phyloP scores from a whole-genome alignment of 1,140 invertebrate genomes.

The Cyclargus thomasi region DNA sequence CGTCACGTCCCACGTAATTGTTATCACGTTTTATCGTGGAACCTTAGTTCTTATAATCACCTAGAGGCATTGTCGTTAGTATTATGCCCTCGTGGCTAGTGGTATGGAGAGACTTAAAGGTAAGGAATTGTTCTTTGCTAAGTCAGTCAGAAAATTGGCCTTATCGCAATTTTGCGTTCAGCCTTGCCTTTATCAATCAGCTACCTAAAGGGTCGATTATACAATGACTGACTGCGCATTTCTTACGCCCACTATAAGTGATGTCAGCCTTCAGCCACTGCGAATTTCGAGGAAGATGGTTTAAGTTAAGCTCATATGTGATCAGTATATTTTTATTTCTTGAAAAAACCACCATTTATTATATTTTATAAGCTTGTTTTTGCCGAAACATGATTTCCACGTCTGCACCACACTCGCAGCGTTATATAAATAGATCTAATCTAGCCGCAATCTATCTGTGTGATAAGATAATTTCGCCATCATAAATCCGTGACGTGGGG shows the following conservation, averaged over 20 bases:
- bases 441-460: background rate
- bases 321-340: too few species aligned
- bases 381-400: too few species aligned
- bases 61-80: background rate
- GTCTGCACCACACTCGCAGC: background rate
- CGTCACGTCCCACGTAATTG: background rate
- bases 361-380: too few species aligned
- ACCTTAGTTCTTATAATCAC: background rate
- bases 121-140: background rate
- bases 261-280: background rate
- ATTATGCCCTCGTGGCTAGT: background rate
- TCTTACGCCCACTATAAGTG: background rate
- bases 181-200: background rate
- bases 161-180: background rate
- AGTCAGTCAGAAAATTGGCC: background rate
- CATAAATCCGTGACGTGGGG: slow-evolving; percentile 20
- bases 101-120: background rate
- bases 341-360: too few species aligned
- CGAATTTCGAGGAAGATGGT: background rate
- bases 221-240: background rate
- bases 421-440: slow-evolving; percentile 17
- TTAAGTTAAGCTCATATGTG: too few species aligned
- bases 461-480: slow-evolving; percentile 19
- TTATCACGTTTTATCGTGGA: slow-evolving; percentile 3
- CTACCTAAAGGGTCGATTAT: background rate